Base-by-base conservation (phyloP, 1,140 invertebrate genomes). In the Drosophila kepulauana region DNA sequence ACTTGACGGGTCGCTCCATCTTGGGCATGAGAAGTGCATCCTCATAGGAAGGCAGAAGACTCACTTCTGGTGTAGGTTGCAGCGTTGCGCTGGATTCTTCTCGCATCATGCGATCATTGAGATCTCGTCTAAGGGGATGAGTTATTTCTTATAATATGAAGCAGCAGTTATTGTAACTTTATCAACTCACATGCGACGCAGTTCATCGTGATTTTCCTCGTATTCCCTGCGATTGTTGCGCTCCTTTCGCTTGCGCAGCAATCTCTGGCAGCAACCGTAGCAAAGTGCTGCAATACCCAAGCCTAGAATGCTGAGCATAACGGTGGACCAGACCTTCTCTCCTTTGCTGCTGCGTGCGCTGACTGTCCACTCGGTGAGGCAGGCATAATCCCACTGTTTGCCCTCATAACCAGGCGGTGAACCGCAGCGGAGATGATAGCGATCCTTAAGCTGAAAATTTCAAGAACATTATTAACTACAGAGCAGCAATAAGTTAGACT, bases 21-120 rank as follows among this genome's bases (percentile, higher is more conserved):
- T 95, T 94, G 13, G 95, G 95, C 94, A 96, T 95, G 6, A 94
- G 93, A 57, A 96, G 93, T 8, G 96, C 96, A 92, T 96, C 96
- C 72, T 95, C 95, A 79, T 96, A 96, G n/a, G 94, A 95, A 1
- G 96, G 96, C 48, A 88, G 95, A 43, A 88, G 94, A 38, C 95
- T 93, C 11, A 95, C 91, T 92, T 96, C 96, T 64, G 95, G 88
- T 94, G 54, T 16, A 20, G 80, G 95, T 90, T 73, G 95, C 92
- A 82, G 94, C 3, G 65, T 95, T 82, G 94, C 90, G 70, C 94
- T 81, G 33, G 93, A 93, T 87, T 95, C 94, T 71, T 95, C 94
- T 80, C 95, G 94, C 48, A 94, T 84, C 11, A 93, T 88, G 51
- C 95, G 94, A 64, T 94, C 91, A 56, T 94, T 88, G 79, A 95